phyloP scores from a whole-genome alignment of 2,113 vertebrate genomes.

The Alethe castanea region DNA sequence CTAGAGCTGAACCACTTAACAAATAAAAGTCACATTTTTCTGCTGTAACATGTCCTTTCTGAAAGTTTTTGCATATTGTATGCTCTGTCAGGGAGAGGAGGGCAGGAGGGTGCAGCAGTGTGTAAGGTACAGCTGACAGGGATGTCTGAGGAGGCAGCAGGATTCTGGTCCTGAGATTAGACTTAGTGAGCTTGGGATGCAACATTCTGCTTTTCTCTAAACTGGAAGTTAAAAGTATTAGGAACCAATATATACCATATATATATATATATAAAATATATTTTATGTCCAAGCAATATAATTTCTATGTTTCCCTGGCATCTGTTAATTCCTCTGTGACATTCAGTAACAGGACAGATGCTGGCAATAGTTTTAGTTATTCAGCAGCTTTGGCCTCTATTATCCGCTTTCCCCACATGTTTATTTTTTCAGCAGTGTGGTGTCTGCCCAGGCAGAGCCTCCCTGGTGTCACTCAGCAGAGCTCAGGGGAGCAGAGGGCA shows the following conservation, averaged over 20 bases:
- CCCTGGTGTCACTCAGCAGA: not conserved
- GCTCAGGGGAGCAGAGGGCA: not conserved
- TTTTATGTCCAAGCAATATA: not conserved
- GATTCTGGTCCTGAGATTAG: not conserved
- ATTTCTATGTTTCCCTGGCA: not conserved
- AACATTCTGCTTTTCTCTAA: not conserved
- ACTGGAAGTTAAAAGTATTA: not conserved
- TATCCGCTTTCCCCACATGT: rapidly evolving
- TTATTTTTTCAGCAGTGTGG: not conserved
- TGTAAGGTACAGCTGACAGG: not conserved
- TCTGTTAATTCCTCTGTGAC: not conserved
- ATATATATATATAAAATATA: no score
- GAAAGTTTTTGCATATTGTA: not conserved
- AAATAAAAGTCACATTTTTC: not conserved
- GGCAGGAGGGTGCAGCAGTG: not conserved
- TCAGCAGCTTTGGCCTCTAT: not conserved
- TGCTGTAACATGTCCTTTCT: not conserved
- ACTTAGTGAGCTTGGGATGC: no score
- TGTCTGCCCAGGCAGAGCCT: not conserved
- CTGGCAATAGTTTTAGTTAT: not conserved
- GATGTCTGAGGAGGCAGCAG: not conserved
- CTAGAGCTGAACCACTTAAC: not conserved
- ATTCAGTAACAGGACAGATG: not conserved
- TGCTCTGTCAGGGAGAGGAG: not conserved
- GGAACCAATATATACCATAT: not conserved